Base-by-base conservation (phyloP, 2,797 vertebrate genomes). In the Eulemur rubriventer region DNA sequence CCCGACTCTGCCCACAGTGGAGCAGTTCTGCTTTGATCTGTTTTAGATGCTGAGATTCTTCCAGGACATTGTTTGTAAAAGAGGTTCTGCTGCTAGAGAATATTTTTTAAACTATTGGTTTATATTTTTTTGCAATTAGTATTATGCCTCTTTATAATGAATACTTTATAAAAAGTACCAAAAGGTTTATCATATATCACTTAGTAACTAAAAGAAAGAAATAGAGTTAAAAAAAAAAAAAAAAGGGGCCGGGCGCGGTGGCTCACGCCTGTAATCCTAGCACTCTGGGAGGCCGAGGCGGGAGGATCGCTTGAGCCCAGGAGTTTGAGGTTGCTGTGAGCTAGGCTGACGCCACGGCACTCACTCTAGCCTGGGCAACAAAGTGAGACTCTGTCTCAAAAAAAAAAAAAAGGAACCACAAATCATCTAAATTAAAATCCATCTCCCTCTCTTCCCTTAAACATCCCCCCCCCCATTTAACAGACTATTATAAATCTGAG, bases 151-250 rank as follows among this genome's bases (percentile, higher is more conserved):
- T 84, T 95, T 65, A 35, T 89, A 41, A 61, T 78, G 30, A 14
- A 55, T 95, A 67, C 35, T 81, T 95, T 83, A 86, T 43, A 73
- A 89, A 70, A 95, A 91, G 30, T 87, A 69, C 35, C 1, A 70
- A 92, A 83, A 17, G 48, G 78, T 72, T 70, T 72, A 26, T 91
- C 46, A 73, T 63, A n/a, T 75, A 46, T 86, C n/a, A 43, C 52
- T 95, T 95, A 89, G 12, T 72, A 67, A 72, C 65, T 63, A 90
- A 88, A 87, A 87, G 67, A 18, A 59, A 87, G 78, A 80, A 86
- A 72, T 3, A 22, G 24, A 30, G 67, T 35, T 67, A 43, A 35
- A 43, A 59, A 70, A 81, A 86, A 93, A 83, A 70, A 81, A 86
- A 93, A 83, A 70, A n/a, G n/a, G n/a, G n/a, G n/a, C n/a, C n/a